Base-by-base conservation (phyloP, 2,797 vertebrate genomes). In the Neosilurus mollespiculum region DNA sequence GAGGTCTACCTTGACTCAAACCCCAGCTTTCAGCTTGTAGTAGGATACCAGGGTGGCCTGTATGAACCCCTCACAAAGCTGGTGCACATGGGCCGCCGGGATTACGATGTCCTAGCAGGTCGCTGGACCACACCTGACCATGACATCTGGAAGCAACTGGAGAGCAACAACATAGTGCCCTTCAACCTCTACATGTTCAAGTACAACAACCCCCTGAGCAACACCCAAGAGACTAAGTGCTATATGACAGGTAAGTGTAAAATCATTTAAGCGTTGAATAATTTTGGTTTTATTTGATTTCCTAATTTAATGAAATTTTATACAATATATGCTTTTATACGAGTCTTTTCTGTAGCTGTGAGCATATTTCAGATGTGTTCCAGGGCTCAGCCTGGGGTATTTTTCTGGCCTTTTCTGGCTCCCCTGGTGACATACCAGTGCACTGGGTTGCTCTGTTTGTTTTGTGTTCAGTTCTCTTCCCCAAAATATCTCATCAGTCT, bases 121-220 rank as follows among this genome's bases (percentile, higher is more conserved):
- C 96, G 98, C 43, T 99, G 98, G 98, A 99, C 98, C 0, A 98
- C 97, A 70, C 98, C 98, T 0, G 94, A 99, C 91, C 97, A 97
- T 0, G 94, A 96, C 9, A 90, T 98, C 78, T 99, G 98, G 98
- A 97, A 97, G 86, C 95, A 94, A 3, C 94, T 99, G 62, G 98
- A 96, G 89, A 96, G 94, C 92, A 95, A 93, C 93, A 96, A 94
- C 90, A 94, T 99, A 26, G 94, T 97, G 91, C 98, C 98, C 15
- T 99, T 99, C 92, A 99, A 99, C 91, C 91, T 99, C 84, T 99
- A 99, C 88, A 98, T 99, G 98, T 99, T 99, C 93, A 99, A 99
- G 93, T 99, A 97, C 89, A 99, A 99, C 93, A 99, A 99, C 83
- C 98, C 98, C 18, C 95, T 99, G 83, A 99, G 96, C 94, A 97